Base-by-base conservation (phyloP, 2,888 invertebrate species). In the Xanthia icteritia region DNA sequence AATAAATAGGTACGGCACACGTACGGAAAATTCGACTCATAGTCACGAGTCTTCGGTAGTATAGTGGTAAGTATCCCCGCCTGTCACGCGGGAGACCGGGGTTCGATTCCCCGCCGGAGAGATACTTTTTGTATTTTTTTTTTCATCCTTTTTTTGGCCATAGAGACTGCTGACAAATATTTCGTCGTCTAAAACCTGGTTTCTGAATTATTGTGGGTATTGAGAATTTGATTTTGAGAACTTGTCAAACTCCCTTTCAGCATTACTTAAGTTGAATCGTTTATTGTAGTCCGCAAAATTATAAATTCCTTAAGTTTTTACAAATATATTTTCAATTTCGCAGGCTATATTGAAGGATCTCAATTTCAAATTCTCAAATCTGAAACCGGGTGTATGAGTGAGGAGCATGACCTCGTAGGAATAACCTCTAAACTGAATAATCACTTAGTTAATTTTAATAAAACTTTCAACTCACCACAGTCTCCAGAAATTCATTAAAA, bases 21-120 rank as follows among this genome's bases (percentile, higher is more conserved):
- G 15, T 2, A 13, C 11, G 11, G 3, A n/a, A 63, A 81, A 31
- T 81, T 79, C 17, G 9, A 6, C 0, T 2, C 5, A 15, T 5
- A 2, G 0, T 0, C 0, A 0, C 11, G 83, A 51, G 70, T 80
- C 70, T 84, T 84, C 84, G 84, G 82, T 82, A 96, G 96, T 97
- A 96, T 97, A 97, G 96, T 96, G 96, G 97, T 96, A 84, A 96
- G 97, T 96, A 96, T 96, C 96, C 96, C 97, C 96, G 96, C 97
- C 96, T 97, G 96, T 97, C 96, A 96, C 96, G 96, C 96, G 96
- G 96, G 96, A 97, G 97, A 89, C 89, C 89, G 87, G 86, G 89
- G 88, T 89, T 89, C 88, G 88, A 87, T 89, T 89, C 89, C 89
- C 88, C 88, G 88, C 89, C 88, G 89, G 89, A 88, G 89, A 89